These are phyloP conservation scores for Marmota monax DNA, from an alignment of 2,113 vertebrate species.

Conservation along the genomic window DNA sequence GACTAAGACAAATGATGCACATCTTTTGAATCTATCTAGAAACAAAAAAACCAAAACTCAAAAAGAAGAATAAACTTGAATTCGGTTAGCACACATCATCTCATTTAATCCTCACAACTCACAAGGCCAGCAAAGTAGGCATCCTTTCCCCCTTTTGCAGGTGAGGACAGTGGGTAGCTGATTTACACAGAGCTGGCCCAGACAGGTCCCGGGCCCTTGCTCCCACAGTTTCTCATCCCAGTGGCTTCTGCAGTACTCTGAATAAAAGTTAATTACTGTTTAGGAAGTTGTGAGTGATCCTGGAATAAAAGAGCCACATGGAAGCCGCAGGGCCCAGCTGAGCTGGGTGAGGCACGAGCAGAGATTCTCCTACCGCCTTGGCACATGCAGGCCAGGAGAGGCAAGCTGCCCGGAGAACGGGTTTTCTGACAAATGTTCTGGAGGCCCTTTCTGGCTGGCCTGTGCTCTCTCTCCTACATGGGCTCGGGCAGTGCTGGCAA, in stretches of 20 bases:
- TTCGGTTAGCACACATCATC: background rate
- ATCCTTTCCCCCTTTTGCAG: background rate
- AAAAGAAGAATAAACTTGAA: background rate
- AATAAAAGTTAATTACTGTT: background rate
- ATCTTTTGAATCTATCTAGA: background rate
- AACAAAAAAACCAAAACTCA: background rate
- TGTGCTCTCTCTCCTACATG: rapidly evolving
- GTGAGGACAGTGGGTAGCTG: background rate
- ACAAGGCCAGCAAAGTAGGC: background rate
- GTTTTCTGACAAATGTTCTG: background rate
- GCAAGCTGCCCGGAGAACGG: background rate
- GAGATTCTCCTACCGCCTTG: background rate
- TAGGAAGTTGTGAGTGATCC: background rate
- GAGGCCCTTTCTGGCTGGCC: background rate
- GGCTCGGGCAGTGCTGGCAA: background rate
- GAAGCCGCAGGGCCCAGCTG: background rate
- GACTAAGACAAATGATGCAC: background rate
- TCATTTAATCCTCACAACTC: background rate
- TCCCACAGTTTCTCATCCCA: background rate
- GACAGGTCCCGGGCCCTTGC: background rate
- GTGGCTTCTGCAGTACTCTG: background rate
- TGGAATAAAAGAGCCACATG: background rate
- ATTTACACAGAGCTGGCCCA: background rate
- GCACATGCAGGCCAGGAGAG: background rate
- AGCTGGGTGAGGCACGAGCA: rapidly evolving